Evolutionary conservation across 2,888 invertebrate species (phyloP).

Genomic region (Girardia tigrina): DNA sequence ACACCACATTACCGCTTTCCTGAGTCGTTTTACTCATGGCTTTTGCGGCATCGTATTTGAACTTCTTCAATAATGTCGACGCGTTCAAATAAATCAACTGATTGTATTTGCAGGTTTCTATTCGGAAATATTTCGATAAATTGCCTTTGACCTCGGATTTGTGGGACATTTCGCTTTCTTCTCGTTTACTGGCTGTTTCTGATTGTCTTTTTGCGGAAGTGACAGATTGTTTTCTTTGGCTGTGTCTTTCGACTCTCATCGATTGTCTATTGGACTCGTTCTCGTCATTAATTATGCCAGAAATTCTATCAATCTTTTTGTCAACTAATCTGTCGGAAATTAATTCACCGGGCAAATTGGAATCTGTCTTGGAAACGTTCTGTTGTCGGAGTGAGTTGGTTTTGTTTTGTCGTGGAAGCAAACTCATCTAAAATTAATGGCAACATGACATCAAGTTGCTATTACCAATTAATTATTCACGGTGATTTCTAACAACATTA

Average conservation of each 20-base stretch:
- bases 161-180: not conserved
- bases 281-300: not conserved
- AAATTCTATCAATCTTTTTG: not conserved
- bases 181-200: not conserved
- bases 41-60: constrained; percentile 9
- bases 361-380: not conserved
- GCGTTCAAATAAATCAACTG: not conserved
- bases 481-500: no score
- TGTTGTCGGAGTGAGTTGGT: no score
- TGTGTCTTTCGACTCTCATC: not conserved
- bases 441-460: not conserved
- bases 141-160: constrained; percentile 6
- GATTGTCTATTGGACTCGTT: not conserved
- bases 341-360: not conserved
- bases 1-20: not conserved
- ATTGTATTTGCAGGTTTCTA: not conserved
- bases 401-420: not conserved
- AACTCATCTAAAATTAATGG: constrained; percentile 16
- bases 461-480: not conserved
- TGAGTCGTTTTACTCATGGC: not conserved
- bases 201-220: not conserved
- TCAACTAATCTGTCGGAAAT: not conserved
- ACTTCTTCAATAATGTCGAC: not conserved
- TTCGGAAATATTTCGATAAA: constrained; percentile 1
- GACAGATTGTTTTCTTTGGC: not conserved